A percentile compares a stretch with the other conserved stretches of the same genome.
These are phyloP conservation scores for Phylloscopus collybita DNA, from an alignment of 2,797 vertebrate species.

Conservation along the genomic window DNA sequence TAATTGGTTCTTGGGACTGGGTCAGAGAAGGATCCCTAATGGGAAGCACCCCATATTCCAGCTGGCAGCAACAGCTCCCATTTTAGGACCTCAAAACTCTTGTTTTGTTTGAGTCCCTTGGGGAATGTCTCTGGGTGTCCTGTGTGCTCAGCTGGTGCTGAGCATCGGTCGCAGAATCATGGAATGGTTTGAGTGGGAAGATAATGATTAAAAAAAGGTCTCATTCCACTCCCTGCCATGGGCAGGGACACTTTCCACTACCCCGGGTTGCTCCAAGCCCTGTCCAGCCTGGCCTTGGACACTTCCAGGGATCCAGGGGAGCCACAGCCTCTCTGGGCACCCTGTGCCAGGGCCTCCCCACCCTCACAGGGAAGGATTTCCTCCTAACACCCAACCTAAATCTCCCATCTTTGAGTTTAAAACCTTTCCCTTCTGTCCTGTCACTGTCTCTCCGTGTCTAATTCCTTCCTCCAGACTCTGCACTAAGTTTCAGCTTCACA, in stretches of 20 bases:
- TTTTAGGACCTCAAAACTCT: neutral
- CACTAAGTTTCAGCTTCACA: neutral
- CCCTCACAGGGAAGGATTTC: neutral
- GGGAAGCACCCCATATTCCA: neutral
- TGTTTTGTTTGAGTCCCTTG: neutral
- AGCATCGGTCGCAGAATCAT: neutral
- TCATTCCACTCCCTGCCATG: neutral
- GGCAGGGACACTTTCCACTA: neutral
- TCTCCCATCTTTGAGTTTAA: neutral
- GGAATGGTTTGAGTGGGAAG: neutral
- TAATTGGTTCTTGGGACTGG: neutral
- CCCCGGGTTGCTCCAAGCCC: neutral
- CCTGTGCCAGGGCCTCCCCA: neutral
- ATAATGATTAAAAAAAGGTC: neutral
- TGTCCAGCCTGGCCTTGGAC: rapidly evolving
- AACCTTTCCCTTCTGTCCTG: neutral
- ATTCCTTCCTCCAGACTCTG: neutral
- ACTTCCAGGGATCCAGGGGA: neutral
- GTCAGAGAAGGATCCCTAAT: neutral
- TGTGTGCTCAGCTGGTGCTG: neutral
- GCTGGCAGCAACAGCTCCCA: neutral
- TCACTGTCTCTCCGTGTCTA: rapidly evolving
- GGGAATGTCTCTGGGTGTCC: neutral
- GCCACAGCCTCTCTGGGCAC: neutral
- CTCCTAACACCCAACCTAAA: neutral